A percentile compares a stretch with the other conserved stretches of the same genome.
These are phyloP conservation scores for Odontomachus brunneus DNA, from an alignment of 1,140 invertebrate genomes.

Conservation along the genomic window DNA sequence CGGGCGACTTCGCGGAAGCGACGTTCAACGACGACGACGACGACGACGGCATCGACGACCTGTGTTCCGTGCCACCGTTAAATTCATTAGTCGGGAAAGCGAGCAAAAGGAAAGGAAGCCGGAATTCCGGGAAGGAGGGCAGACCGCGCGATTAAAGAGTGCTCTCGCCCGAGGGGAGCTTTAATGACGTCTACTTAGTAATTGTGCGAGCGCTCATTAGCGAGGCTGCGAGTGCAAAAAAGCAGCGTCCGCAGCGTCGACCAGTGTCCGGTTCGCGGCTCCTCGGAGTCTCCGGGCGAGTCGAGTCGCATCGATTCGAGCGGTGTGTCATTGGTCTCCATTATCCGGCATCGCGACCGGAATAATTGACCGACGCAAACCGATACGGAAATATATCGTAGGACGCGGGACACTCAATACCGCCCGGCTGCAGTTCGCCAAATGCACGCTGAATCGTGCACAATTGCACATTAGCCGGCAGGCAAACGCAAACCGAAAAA, in stretches of 20 bases:
- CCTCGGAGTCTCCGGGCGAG: background rate
- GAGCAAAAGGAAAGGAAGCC: background rate
- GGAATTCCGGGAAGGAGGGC: constrained; percentile 10
- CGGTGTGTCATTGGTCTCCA: too few relatives aligned
- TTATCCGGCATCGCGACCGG: background rate
- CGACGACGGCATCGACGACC: constrained; percentile 9
- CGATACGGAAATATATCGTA: background rate
- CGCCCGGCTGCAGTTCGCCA: too few relatives aligned
- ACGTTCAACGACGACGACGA: too few relatives aligned
- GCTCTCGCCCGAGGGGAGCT: background rate
- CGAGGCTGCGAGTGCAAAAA: background rate
- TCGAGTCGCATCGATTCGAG: background rate
- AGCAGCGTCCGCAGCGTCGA: background rate
- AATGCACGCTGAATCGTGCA: too few relatives aligned
- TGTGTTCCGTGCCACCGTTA: constrained; percentile 28
- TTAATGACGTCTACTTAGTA: constrained; percentile 40
- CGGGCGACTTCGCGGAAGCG: constrained; percentile 10
- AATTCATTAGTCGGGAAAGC: constrained; percentile 33
- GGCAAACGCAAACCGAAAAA: too few relatives aligned
- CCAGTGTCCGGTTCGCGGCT: background rate
- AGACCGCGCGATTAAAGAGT: constrained; percentile 24
- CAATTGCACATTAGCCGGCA: too few relatives aligned
- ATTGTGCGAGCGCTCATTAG: constrained; percentile 31
- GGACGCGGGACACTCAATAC: too few relatives aligned
- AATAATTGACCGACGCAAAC: background rate